Conservation (phyloP, 2,113 vertebrate genomes). For the Choloepus hoffmanni region DNA sequence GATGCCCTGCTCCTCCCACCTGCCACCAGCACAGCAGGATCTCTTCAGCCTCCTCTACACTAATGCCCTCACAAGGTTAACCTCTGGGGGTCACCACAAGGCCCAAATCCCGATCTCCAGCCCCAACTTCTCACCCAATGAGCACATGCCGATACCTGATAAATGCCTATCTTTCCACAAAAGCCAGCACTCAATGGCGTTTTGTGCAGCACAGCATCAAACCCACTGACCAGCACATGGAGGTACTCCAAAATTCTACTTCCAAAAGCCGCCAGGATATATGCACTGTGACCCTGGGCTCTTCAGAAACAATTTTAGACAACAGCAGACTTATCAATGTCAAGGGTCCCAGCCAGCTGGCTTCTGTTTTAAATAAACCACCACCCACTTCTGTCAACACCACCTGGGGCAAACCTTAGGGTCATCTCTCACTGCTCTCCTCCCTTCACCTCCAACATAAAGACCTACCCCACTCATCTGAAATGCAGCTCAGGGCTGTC, state of each 20-base stretch:
- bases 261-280: not conserved
- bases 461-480: not conserved
- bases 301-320: not conserved
- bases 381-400: too few species aligned
- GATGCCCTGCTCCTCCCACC: not conserved
- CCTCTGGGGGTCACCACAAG: not conserved
- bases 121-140: not conserved
- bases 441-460: not conserved
- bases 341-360: not conserved
- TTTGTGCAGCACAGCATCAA: not conserved
- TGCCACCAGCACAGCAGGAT: not conserved
- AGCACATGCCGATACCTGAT: too few species aligned
- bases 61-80: not conserved
- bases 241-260: accelerated
- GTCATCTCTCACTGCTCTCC: not conserved
- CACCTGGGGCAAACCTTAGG: not conserved
- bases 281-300: not conserved
- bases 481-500: not conserved
- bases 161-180: not conserved
- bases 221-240: not conserved
- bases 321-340: not conserved
- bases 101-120: not conserved
- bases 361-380: not conserved
- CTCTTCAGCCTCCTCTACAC: not conserved
- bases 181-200: not conserved